Percentiles rank a stretch among this genome's conserved stretches.
Evolutionary conservation across 2,113 vertebrate genomes (phyloP).

Genomic region (Halichoeres trimaculatus): DNA sequence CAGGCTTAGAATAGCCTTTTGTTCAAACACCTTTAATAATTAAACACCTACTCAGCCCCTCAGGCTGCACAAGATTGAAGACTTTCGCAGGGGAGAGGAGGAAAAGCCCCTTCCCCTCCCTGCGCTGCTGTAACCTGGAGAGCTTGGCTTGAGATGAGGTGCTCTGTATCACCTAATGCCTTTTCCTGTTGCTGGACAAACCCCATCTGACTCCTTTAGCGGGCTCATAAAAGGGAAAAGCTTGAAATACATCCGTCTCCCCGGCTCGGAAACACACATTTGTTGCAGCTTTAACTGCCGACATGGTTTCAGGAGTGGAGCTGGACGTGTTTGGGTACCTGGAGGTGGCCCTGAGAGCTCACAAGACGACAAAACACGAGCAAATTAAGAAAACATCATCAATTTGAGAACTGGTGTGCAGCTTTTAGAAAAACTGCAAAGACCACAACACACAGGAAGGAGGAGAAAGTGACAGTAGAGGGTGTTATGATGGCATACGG

Average conservation of each 20-base stretch:
- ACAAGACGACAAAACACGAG: no score
- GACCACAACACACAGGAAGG: no score
- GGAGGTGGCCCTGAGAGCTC: no score
- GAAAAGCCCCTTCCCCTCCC: conserved; percentile 40
- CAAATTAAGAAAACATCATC: no score
- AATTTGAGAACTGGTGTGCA: no score
- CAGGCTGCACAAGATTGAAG: conserved; percentile 76
- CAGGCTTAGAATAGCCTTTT: conserved; percentile 81
- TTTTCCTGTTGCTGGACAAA: conserved; percentile 90
- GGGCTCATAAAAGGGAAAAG: conserved; percentile 54
- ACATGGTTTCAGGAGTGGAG: neutral
- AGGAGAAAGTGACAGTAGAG: no score
- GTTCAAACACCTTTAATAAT: conserved; percentile 85
- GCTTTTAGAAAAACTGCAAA: no score
- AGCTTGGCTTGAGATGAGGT: conserved; percentile 63
- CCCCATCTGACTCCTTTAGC: conserved; percentile 86
- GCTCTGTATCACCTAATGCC: conserved; percentile 80
- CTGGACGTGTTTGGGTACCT: neutral
- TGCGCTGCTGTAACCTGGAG: conserved; percentile 66
- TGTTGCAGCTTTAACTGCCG: neutral
- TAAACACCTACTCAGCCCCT: conserved; percentile 81
- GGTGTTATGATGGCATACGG: no score
- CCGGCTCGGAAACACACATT: neutral
- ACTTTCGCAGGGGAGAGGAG: conserved; percentile 54
- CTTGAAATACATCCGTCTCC: conserved; percentile 46